phyloP scores from a whole-genome alignment of 2,113 vertebrate genomes.

The Capreolus pygargus region DNA sequence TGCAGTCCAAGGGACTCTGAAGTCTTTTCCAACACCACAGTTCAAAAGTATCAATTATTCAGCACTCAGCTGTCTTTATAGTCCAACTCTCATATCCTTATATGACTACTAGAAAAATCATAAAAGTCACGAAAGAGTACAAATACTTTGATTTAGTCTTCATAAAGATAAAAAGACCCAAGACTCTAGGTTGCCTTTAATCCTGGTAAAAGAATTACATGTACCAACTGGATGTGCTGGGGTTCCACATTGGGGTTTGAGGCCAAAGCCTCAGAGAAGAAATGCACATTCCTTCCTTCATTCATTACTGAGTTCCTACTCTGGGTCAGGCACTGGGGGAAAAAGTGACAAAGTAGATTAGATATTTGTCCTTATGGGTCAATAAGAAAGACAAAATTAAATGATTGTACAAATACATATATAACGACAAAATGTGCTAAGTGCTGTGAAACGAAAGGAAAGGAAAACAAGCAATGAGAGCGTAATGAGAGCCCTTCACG shows the following conservation, averaged over 20 bases:
- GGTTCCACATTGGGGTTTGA: not conserved
- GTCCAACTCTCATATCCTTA: not conserved
- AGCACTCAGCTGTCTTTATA: not conserved
- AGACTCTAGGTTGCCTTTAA: not conserved
- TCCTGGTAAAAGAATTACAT: not conserved
- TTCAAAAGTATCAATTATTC: not conserved
- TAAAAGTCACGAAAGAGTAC: not conserved
- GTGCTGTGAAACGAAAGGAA: not conserved
- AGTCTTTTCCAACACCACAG: not conserved
- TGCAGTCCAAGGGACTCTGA: not conserved
- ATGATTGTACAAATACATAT: not conserved
- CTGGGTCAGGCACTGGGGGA: not conserved
- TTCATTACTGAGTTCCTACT: not conserved
- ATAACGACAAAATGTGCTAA: not conserved
- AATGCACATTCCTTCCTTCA: not conserved
- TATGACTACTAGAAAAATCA: not conserved
- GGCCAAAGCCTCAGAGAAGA: not conserved
- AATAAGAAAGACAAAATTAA: not conserved
- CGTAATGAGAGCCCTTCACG: not conserved
- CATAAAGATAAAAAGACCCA: not conserved
- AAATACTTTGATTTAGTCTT: not conserved
- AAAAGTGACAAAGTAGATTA: not conserved
- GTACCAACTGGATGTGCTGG: not conserved
- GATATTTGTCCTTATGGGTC: not conserved
- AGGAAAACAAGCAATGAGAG: not conserved